Evolutionary conservation across 2,113 vertebrate genomes (phyloP), one percentile per base, ranked within the genome.

Genomic region (Xiphophorus maculatus): DNA sequence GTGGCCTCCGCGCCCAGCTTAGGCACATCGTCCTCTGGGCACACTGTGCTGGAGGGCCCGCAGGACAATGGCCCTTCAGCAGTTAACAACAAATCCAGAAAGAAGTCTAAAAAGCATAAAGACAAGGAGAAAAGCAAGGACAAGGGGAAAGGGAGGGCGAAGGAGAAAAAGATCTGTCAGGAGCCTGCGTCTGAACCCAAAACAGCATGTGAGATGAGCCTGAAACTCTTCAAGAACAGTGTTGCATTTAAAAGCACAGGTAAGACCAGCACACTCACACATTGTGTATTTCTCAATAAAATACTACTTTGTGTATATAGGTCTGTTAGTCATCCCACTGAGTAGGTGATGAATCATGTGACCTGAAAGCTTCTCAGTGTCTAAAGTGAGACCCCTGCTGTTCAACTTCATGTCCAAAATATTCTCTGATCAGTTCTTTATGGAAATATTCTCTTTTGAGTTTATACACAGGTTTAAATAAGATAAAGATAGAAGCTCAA

Each of bases 101-200:
- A 97, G 89, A 98, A 97, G 80, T 96, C 96, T 22, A 98, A 98
- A 95, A 99, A 98, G 90, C 96, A 98, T 94, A 97, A 96, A 93
- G 97, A 97, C 80, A 96, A 96, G 66, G 96, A 96, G 62, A 95
- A 95, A 86, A 86, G 87, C 51, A 97, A 95, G 92, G 96, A 95
- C 76, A 93, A 91, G 89, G 92, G 92, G 1, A 51, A 65, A 0
- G 93, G 90, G 68, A 87, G 62, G 51, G 90, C 78, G 13, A 89
- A 30, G 63, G 78, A 74, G 22, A 84, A 87, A 0, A 95, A 95
- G 77, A 88, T 70, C 64, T 83, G 51, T 19, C 90, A 88, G 60
- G 88, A 93, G 3, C 71, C 54, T 8, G 79, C 73, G 73, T 91
- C 81, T 60, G 91, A 94, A 70, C 91, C 83, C 25, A 93, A 90